phyloP scores from a whole-genome alignment of 2,113 vertebrate genomes.

The Stictonetta naevosa region DNA sequence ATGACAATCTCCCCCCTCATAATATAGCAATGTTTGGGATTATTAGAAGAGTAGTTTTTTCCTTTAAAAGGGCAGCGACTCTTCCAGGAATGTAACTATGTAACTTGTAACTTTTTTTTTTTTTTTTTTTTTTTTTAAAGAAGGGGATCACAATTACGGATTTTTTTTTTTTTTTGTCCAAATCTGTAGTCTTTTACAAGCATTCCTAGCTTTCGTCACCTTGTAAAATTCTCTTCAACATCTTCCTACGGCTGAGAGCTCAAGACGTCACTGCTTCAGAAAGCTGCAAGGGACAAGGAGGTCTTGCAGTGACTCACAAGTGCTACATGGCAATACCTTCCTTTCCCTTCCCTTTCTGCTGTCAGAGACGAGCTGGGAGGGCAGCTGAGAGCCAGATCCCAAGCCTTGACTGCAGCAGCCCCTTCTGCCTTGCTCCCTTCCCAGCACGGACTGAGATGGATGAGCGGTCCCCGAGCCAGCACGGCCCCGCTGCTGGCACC shows the following conservation, averaged over 20 bases:
- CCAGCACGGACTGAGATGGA: fast-evolving
- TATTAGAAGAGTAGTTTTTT: not conserved
- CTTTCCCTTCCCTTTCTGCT: not conserved
- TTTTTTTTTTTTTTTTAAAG: fast-evolving
- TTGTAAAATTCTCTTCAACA: not conserved
- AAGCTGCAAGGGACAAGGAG: not conserved
- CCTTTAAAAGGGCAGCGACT: not conserved
- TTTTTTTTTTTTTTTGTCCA: not conserved
- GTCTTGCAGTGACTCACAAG: not conserved
- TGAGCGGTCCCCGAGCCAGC: not conserved
- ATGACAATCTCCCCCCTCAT: not conserved
- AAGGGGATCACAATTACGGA: not conserved
- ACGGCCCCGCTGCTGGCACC: fast-evolving
- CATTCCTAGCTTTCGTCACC: not conserved
- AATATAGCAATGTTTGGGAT: not conserved
- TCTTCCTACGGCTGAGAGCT: not conserved
- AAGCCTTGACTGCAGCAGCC: not conserved
- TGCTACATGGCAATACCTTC: not conserved
- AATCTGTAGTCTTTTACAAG: not conserved
- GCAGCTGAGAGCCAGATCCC: not conserved
- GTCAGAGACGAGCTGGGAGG: not conserved
- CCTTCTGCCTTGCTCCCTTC: not conserved
- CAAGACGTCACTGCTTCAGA: not conserved
- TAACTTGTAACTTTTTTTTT: not conserved
- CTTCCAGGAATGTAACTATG: not conserved